A percentile compares a stretch with the other conserved stretches of the same genome.
These are phyloP conservation scores for Melanostigma gelatinosum DNA, from an alignment of 2,113 vertebrate genomes.

Conservation along the genomic window DNA sequence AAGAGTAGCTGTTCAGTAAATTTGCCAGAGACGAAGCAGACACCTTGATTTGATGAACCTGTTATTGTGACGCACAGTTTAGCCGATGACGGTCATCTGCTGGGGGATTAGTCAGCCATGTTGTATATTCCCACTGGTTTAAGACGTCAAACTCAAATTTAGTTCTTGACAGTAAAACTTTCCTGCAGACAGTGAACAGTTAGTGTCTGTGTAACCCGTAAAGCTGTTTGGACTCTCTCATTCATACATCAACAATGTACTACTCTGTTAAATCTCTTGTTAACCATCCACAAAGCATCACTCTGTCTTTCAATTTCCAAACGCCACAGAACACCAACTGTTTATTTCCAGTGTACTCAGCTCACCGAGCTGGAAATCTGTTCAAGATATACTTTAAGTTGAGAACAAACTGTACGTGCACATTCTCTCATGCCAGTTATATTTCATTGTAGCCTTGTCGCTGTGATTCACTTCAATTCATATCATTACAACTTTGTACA, in stretches of 20 bases:
- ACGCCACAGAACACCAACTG: constrained; percentile 19
- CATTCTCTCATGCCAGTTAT: not conserved
- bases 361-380: not conserved
- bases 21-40: constrained; percentile 48
- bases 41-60: constrained; percentile 49
- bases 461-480: not conserved
- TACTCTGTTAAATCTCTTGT: constrained; percentile 30
- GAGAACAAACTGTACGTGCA: constrained; percentile 7
- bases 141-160: constrained; percentile 71
- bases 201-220: constrained; percentile 36
- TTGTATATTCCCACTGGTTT: constrained; percentile 42
- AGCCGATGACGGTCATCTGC: constrained; percentile 32
- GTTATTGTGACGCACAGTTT: constrained; percentile 62
- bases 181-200: constrained; percentile 46
- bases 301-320: constrained; percentile 4
- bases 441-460: not conserved
- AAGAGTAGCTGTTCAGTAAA: not conserved
- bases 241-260: constrained; percentile 33
- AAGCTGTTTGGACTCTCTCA: constrained; percentile 38
- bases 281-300: constrained; percentile 5
- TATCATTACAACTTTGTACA: not conserved
- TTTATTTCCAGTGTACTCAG: constrained; percentile 30
- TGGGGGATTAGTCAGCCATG: constrained; percentile 33
- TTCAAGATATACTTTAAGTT: not conserved
- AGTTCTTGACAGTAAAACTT: constrained; percentile 29